Evolutionary conservation across 2,113 vertebrate genomes (phyloP).

Genomic region (Ctenodactylus gundi): DNA sequence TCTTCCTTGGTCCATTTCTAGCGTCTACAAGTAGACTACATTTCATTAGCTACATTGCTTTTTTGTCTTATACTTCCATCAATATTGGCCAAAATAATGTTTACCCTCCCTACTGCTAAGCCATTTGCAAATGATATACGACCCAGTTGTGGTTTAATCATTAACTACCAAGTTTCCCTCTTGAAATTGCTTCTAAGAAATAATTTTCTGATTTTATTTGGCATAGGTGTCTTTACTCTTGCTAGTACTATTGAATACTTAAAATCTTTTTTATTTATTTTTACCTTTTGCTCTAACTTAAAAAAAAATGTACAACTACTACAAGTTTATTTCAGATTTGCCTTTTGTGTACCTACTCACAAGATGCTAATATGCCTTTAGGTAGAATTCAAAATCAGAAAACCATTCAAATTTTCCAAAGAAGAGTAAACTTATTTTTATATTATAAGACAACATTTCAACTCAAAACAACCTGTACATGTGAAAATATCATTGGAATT

Average conservation of each 20-base stretch:
- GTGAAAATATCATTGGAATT: neutral
- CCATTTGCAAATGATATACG: neutral
- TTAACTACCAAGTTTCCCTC: neutral
- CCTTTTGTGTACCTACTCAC: neutral
- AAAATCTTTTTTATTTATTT: slow-evolving; percentile 5
- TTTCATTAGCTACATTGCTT: neutral
- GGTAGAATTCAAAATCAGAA: neutral
- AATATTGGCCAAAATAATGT: neutral
- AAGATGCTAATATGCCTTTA: neutral
- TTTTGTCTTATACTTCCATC: neutral
- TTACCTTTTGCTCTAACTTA: neutral
- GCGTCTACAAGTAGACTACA: neutral
- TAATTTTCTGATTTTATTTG: neutral
- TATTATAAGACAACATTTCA: neutral
- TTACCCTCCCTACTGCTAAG: neutral
- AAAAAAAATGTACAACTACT: neutral
- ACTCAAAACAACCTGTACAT: neutral
- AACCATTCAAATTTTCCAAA: neutral
- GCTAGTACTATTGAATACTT: neutral
- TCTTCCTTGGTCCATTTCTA: neutral
- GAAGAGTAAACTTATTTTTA: neutral
- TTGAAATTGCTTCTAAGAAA: neutral
- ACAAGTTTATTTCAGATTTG: neutral
- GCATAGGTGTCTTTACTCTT: neutral
- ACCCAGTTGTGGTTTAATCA: neutral